These are phyloP conservation scores for Chrysogorgia sp. DNA, from an alignment of 92 coral and sea anemone species.

Conservation along the genomic window DNA sequence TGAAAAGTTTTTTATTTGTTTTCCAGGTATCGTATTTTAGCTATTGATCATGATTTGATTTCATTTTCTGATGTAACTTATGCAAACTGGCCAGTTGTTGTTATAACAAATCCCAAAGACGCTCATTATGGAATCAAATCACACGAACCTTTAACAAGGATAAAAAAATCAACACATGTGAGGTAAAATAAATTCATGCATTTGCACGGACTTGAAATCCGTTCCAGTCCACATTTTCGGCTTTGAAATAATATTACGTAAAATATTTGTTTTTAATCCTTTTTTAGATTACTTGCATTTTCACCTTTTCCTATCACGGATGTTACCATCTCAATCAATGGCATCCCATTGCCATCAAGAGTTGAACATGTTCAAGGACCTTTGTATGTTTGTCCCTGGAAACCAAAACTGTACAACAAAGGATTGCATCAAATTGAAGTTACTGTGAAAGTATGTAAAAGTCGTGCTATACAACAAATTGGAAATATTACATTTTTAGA, in stretches of 20 bases:
- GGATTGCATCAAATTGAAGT: conserved; percentile 85
- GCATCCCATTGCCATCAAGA: conserved; percentile 46
- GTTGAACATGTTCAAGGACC: conserved; percentile 79
- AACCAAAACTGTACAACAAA: conserved; percentile 60
- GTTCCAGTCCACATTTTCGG: neutral
- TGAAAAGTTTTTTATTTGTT: no score
- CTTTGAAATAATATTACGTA: neutral
- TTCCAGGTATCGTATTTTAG: conserved; percentile 78
- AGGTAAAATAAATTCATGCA: conserved; percentile 55
- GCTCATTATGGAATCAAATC: conserved; percentile 87
- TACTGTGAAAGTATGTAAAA: conserved; percentile 61
- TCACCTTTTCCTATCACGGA: conserved; percentile 72
- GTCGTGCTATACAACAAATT: neutral
- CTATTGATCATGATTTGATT: conserved; percentile 85
- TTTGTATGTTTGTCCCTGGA: conserved; percentile 79
- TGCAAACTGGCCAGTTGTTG: conserved; percentile 85
- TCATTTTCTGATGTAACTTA: conserved; percentile 89
- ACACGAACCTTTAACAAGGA: conserved; percentile 87
- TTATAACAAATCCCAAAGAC: conserved; percentile 92
- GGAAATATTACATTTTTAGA: neutral
- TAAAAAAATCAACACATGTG: conserved; percentile 80
- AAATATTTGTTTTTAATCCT: neutral
- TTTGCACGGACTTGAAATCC: no score
- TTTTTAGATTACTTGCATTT: conserved; percentile 76
- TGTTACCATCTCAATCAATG: conserved; percentile 71